These are phyloP conservation scores for Odontocerum albicorne DNA, from an alignment of 2,888 invertebrate species.

Conservation along the genomic window DNA sequence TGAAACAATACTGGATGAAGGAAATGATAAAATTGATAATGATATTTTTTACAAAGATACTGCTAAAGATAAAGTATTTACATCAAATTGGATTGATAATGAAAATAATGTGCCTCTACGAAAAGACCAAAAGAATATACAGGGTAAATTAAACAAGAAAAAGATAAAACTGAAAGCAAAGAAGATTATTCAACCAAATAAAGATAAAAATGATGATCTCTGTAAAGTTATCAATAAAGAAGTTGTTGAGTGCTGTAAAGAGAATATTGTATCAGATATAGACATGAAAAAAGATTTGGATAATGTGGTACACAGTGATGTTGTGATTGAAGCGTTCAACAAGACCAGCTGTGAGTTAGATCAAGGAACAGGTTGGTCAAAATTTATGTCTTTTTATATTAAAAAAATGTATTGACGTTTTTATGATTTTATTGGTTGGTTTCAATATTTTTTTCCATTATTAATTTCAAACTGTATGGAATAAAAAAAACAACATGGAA, in stretches of 20 bases:
- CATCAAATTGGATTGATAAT: not conserved
- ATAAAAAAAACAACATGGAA: too few species aligned
- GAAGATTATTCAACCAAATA: too few species aligned
- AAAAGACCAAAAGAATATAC: not conserved
- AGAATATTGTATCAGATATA: conserved; percentile 13
- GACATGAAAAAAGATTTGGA: conserved; percentile 55
- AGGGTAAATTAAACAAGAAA: conserved; percentile 9
- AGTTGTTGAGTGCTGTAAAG: conserved; percentile 14
- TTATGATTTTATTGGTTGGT: too few species aligned
- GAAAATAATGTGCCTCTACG: not conserved
- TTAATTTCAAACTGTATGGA: too few species aligned
- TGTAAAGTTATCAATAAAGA: not conserved
- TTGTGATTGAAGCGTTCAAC: conserved; percentile 51
- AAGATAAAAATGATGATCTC: not conserved
- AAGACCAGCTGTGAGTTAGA: conserved; percentile 52
- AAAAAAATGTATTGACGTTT: too few species aligned
- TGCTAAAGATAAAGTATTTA: not conserved
- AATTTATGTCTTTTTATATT: too few species aligned
- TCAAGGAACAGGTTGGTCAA: conserved; percentile 49
- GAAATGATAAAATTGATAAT: conserved; percentile 1
- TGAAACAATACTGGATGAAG: conserved; percentile 15
- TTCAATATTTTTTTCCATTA: too few species aligned
- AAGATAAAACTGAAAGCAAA: conserved; percentile 11
- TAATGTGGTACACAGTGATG: conserved; percentile 49
- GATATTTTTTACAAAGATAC: not conserved